Base-by-base conservation (phyloP, 2,797 vertebrate species). In the Clarias platycephalus region DNA sequence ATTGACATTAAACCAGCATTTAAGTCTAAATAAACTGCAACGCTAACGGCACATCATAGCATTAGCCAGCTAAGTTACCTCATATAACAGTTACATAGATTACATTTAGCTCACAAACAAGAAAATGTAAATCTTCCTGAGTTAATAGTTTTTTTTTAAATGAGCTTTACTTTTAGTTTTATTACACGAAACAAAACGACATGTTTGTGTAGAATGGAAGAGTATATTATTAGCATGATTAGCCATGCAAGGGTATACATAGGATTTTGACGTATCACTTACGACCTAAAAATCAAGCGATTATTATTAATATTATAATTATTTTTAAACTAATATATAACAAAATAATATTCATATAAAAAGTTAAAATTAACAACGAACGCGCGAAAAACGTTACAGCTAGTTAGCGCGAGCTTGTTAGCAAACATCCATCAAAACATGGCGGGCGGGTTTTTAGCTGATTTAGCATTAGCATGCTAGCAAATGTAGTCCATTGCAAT, bases 361-460 rank as follows among this genome's bases (percentile, higher is more conserved):
- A 34, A 34, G 16, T 3, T 31, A 57, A 57, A 20, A 0, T 1
- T 22, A 10, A 4, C 2, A 8, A 62, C 24, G 6, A 1, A 26
- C 49, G 12, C 3, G 16, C 16, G 8, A 66, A 10, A 53, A 31
- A 66, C 60, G n/a, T 26, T 18, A 57, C 0, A 18, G 85, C 81
- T 53, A 82, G 80, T 60, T 82, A 82, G 76, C 67, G 24, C 34
- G 8, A 8, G 58, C 34, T 63, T 79, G 68, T 82, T 82, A 82
- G 81, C 81, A 64, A 88, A 83, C 90, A 89, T 92, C 88, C 91
- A 90, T 88, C 86, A 89, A 94, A 96, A 96, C 94, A 96, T 96
- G 95, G 95, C 95, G 95, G 94, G 95, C 94, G 91, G 90, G 60
- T 31, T 90, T 84, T 62, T n/a, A 88, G 83, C 87, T 76, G 82